A percentile compares a stretch with the other conserved stretches of the same genome.
These are phyloP conservation scores for Sardina pilchardus DNA, from an alignment of 2,113 vertebrate species.

Conservation along the genomic window DNA sequence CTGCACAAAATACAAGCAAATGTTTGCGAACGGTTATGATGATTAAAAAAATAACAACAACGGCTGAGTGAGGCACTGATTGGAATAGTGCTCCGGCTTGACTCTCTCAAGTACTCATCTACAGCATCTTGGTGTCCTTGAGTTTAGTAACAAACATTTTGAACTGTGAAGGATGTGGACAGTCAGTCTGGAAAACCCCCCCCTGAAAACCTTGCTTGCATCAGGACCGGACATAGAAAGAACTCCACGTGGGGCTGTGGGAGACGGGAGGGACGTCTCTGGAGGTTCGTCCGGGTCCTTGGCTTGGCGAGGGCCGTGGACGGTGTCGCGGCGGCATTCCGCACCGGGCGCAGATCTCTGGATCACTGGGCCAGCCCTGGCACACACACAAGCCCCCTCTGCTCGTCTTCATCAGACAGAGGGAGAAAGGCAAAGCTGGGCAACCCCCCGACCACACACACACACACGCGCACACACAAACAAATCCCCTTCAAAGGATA, in stretches of 20 bases:
- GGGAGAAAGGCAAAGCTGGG: constrained; percentile 51
- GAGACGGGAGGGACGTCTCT: constrained; percentile 52
- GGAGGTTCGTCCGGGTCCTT: constrained; percentile 43
- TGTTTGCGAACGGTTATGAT: constrained; percentile 56
- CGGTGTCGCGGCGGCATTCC: constrained; percentile 22
- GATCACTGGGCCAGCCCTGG: constrained; percentile 67
- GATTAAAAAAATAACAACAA: constrained; percentile 42
- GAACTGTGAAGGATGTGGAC: constrained; percentile 24
- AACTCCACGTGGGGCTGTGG: constrained; percentile 42
- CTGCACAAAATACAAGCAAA: constrained; percentile 66
- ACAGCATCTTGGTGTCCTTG: constrained; percentile 32
- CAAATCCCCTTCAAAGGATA: background rate
- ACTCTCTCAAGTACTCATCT: constrained; percentile 28
- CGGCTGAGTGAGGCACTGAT: constrained; percentile 42
- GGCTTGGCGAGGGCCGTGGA: constrained; percentile 34
- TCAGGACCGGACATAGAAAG: constrained; percentile 45
- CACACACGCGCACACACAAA: background rate
- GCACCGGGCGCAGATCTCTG: constrained; percentile 18
- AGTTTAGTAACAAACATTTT: constrained; percentile 23
- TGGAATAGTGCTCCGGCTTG: constrained; percentile 49
- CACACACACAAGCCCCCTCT: constrained; percentile 44
- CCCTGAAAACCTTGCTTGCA: constrained; percentile 27
- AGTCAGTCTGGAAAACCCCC: background rate
- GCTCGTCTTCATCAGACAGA: constrained; percentile 40
- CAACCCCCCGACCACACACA: constrained; percentile 6